Conservation (phyloP, 92 coral and sea anemone genomes). For the Hydrozoanthus gracilis region DNA sequence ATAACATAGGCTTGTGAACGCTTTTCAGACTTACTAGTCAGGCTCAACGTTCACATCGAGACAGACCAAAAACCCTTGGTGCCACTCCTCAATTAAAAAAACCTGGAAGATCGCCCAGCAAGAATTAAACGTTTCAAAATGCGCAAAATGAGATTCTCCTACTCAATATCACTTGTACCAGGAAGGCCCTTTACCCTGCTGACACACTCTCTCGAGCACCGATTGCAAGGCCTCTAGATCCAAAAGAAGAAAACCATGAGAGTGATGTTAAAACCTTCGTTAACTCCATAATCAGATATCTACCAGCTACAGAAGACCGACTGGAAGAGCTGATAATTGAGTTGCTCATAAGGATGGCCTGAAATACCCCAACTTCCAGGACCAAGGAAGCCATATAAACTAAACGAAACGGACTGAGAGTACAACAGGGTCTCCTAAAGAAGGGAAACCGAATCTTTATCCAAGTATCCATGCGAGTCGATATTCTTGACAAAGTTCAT, state of each 20-base stretch:
- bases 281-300: constrained; percentile 24
- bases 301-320: constrained; percentile 57
- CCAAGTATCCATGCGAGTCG: constrained; percentile 51
- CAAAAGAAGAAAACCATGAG: constrained; percentile 23
- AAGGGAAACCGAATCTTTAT: constrained; percentile 57
- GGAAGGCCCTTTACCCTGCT: constrained; percentile 49
- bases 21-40: constrained; percentile 59
- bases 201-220: constrained; percentile 64
- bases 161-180: constrained; percentile 57
- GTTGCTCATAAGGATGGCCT: constrained; percentile 66
- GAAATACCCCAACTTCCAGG: constrained; percentile 42
- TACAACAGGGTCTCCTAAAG: constrained; percentile 45
- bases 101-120: constrained; percentile 53
- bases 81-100: constrained; percentile 45
- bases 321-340: constrained; percentile 48
- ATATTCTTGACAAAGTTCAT: constrained; percentile 60
- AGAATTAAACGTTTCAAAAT: constrained; percentile 57
- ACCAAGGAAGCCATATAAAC: constrained; percentile 52
- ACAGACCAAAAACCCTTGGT: constrained; percentile 68
- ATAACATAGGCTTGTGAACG: constrained; percentile 70
- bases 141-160: constrained; percentile 54
- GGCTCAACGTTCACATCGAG: constrained; percentile 55
- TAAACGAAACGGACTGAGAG: constrained; percentile 49
- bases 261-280: constrained; percentile 23
- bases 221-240: neutral